These are phyloP conservation scores for Diglossa cyanea DNA, from an alignment of 2,797 vertebrate genomes.

Conservation along the genomic window DNA sequence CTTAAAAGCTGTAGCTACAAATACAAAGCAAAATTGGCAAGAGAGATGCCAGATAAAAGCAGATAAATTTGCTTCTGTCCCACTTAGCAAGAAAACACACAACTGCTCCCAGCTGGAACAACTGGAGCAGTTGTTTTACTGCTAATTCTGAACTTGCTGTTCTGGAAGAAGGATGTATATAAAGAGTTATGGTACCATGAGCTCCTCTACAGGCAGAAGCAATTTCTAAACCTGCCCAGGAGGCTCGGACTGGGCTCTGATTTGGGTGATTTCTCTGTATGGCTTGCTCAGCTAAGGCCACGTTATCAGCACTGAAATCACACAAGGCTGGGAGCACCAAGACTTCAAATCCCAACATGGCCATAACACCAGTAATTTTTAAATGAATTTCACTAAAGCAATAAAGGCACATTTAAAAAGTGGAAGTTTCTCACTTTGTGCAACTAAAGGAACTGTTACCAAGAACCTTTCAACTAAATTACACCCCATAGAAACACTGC, in stretches of 20 bases:
- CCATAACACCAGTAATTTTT: rapidly evolving
- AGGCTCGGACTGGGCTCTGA: background rate
- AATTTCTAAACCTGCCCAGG: background rate
- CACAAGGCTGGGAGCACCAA: rapidly evolving
- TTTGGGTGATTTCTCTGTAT: rapidly evolving
- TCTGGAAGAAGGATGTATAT: background rate
- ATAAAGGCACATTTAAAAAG: background rate
- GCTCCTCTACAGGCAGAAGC: background rate
- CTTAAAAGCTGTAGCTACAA: background rate
- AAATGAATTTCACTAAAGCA: background rate
- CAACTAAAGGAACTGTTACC: background rate
- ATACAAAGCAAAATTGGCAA: background rate
- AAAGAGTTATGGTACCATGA: rapidly evolving
- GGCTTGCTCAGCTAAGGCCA: background rate
- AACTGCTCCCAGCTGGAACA: background rate
- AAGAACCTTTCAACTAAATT: background rate
- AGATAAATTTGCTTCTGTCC: background rate
- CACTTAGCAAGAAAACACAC: background rate
- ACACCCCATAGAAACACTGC: background rate
- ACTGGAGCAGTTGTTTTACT: too few species aligned
- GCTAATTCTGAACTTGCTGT: background rate
- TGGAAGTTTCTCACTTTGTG: background rate
- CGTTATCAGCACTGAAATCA: background rate
- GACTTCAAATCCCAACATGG: background rate
- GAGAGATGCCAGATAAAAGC: background rate